phyloP scores from a whole-genome alignment of 2,888 invertebrate genomes.

The Apoda limacodes region DNA sequence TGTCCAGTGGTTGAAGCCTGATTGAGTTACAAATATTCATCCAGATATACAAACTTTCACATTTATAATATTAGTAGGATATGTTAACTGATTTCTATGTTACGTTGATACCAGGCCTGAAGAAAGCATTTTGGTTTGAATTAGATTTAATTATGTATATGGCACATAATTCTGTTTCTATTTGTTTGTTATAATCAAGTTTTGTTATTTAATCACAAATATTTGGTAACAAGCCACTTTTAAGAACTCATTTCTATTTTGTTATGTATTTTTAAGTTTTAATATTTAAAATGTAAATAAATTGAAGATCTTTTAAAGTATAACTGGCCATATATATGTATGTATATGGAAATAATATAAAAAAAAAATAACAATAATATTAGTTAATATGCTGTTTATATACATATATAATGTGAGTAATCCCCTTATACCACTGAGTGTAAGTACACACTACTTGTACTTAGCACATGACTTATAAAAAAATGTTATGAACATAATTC shows the following conservation, averaged over 20 bases:
- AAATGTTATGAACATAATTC: too few relatives aligned
- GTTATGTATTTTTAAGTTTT: slow-evolving; percentile 68
- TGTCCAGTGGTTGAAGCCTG: too few relatives aligned
- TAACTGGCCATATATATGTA: slow-evolving; percentile 37
- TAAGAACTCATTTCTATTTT: slow-evolving; percentile 58
- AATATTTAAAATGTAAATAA: slow-evolving; percentile 57
- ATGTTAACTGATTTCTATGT: too few relatives aligned
- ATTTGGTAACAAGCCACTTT: slow-evolving; percentile 43
- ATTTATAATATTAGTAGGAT: too few relatives aligned
- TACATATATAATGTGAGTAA: slow-evolving; percentile 52
- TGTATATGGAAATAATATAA: background rate
- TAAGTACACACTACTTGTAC: too few relatives aligned
- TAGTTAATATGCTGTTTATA: slow-evolving; percentile 43
- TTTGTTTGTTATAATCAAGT: slow-evolving; percentile 58
- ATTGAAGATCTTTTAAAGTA: slow-evolving; percentile 48
- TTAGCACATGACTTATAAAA: too few relatives aligned
- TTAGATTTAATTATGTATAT: slow-evolving; percentile 20
- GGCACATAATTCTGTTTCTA: slow-evolving; percentile 50
- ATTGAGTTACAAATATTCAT: too few relatives aligned
- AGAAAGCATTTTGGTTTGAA: slow-evolving; percentile 5
- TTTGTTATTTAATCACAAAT: slow-evolving; percentile 58
- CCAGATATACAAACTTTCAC: too few relatives aligned
- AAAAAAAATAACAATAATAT: slow-evolving; percentile 23
- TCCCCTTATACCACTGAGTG: slow-evolving; percentile 21
- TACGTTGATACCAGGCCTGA: too few relatives aligned